Conservation (phyloP, 2,113 vertebrate genomes). For the Lonchura striata region DNA sequence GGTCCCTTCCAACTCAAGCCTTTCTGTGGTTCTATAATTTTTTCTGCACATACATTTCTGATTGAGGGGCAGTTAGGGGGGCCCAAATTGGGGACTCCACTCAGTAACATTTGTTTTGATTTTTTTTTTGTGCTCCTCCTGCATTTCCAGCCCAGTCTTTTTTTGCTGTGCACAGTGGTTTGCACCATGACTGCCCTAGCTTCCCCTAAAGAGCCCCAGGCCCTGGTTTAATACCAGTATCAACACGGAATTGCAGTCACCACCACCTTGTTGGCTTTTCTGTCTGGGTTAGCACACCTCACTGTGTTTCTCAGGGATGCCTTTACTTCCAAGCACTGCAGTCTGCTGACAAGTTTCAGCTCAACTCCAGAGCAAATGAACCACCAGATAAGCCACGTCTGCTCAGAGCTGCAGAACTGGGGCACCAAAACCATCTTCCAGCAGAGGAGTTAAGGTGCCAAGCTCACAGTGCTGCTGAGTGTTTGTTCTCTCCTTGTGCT, state of each 20-base stretch:
- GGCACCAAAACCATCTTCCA: background rate
- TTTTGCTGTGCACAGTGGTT: background rate
- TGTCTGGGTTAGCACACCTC: background rate
- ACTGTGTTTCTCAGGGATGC: accelerated
- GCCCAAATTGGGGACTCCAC: background rate
- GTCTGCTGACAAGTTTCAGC: background rate
- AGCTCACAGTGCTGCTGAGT: background rate
- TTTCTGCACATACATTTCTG: background rate
- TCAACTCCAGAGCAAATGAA: background rate
- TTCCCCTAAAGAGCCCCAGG: background rate
- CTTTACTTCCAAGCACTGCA: background rate
- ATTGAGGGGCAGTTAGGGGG: background rate
- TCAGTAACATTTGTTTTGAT: background rate
- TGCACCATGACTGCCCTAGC: background rate
- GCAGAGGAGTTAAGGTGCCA: too few relatives aligned
- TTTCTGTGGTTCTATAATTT: background rate
- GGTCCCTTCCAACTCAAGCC: background rate
- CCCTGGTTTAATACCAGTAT: background rate
- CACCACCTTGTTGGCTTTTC: background rate
- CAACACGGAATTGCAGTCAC: background rate
- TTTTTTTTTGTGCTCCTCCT: background rate
- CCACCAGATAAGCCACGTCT: background rate
- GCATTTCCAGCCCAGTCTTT: background rate
- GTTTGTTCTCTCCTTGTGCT: background rate
- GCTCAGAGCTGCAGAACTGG: background rate